These are phyloP conservation scores for Seriola dumerili DNA, from an alignment of 2,113 vertebrate genomes.

Conservation along the genomic window DNA sequence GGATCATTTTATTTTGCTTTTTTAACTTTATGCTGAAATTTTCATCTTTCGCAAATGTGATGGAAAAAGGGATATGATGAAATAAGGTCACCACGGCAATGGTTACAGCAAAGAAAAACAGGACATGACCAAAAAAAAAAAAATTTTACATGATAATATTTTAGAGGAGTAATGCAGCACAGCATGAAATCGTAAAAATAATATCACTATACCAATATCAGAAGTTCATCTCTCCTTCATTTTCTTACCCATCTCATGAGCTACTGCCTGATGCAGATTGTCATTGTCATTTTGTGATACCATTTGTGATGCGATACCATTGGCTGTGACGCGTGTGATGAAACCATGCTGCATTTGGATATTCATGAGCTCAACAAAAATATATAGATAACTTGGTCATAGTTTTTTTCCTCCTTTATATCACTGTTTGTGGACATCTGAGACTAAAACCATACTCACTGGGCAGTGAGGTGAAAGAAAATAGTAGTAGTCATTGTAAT, in stretches of 20 bases:
- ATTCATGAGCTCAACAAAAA: constrained; percentile 44
- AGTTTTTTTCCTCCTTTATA: neutral
- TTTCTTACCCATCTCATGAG: neutral
- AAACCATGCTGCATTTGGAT: constrained; percentile 8
- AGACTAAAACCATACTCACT: neutral
- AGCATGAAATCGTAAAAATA: constrained; percentile 3
- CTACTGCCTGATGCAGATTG: neutral
- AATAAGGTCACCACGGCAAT: constrained; percentile 53
- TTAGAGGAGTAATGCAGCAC: constrained; percentile 4
- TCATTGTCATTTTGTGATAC: neutral
- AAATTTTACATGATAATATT: neutral
- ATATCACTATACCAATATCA: too few relatives aligned
- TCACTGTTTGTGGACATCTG: neutral
- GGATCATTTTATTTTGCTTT: constrained; percentile 11
- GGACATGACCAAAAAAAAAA: neutral
- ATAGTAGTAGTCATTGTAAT: neutral
- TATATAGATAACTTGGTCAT: neutral
- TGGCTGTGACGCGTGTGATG: constrained; percentile 1
- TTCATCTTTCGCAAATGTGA: constrained; percentile 23
- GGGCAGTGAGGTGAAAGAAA: neutral
- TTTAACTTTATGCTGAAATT: constrained; percentile 34
- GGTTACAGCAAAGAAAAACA: constrained; percentile 1
- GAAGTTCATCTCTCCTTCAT: neutral
- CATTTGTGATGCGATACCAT: neutral
- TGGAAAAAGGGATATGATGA: neutral